Evolutionary conservation across 2,113 vertebrate genomes (phyloP).

Genomic region (Guaruba guarouba): DNA sequence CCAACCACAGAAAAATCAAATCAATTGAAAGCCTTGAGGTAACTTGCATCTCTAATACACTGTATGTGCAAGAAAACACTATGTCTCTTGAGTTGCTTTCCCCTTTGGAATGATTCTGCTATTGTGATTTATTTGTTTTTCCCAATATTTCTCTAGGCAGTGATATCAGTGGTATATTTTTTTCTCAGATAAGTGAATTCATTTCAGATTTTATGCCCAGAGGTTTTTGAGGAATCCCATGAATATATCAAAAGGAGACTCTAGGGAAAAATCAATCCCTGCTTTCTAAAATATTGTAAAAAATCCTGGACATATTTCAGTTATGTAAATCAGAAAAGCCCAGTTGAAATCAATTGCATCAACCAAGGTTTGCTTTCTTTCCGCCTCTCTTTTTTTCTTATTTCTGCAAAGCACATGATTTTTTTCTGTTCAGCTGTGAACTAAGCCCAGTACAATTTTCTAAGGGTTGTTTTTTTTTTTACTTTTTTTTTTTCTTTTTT

Average conservation of each 20-base stretch:
- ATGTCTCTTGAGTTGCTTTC: constrained; percentile 7
- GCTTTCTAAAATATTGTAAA: neutral
- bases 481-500: no score
- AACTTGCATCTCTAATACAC: constrained; percentile 46
- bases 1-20: constrained; percentile 45
- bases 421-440: neutral
- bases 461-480: neutral
- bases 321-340: neutral
- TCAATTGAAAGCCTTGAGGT: constrained; percentile 49
- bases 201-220: constrained; percentile 14
- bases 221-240: neutral
- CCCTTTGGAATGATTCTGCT: constrained; percentile 38
- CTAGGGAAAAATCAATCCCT: neutral
- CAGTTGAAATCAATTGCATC: neutral
- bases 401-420: fast-evolving
- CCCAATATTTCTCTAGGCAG: constrained; percentile 36
- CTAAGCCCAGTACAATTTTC: neutral
- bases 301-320: neutral
- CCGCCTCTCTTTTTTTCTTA: neutral
- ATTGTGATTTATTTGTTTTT: constrained; percentile 61
- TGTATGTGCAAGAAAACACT: neutral
- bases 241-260: neutral
- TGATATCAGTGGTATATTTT: neutral
- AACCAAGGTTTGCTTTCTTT: neutral
- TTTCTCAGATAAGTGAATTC: constrained; percentile 14